Conservation (phyloP, 2,113 vertebrate species). For the Bubalus kerabau region DNA sequence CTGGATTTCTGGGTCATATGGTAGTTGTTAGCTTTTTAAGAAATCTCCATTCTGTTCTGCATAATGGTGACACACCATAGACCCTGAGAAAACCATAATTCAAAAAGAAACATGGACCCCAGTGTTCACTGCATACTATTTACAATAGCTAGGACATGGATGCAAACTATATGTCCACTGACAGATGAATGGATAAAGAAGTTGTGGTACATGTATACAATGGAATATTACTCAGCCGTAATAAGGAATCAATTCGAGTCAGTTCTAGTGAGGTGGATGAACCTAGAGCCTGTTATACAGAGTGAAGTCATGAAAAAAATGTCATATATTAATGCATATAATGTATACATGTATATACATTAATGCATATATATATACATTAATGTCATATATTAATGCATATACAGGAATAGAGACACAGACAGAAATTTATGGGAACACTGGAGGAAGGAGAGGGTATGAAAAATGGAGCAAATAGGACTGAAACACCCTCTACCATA, state of each 20-base stretch:
- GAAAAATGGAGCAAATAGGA: not conserved
- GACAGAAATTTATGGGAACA: not conserved
- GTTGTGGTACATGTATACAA: not conserved
- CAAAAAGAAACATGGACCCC: not conserved
- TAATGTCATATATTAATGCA: not conserved
- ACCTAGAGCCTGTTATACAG: not conserved
- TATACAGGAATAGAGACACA: not conserved
- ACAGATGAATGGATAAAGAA: not conserved
- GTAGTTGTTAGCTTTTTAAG: not conserved
- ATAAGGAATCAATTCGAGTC: not conserved
- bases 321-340: not conserved
- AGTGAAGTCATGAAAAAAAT: not conserved
- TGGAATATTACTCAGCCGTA: not conserved
- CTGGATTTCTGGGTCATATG: not conserved
- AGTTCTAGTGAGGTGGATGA: not conserved
- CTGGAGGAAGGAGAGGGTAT: not conserved
- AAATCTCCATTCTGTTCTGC: not conserved
- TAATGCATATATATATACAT: no score
- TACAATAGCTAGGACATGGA: not conserved
- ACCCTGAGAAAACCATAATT: not conserved
- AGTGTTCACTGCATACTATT: not conserved
- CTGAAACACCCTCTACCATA: not conserved
- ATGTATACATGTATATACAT: no score
- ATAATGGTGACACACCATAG: not conserved
- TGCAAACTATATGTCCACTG: not conserved